phyloP scores from a whole-genome alignment of 2,113 vertebrate genomes.

The Burhinus oedicnemus region DNA sequence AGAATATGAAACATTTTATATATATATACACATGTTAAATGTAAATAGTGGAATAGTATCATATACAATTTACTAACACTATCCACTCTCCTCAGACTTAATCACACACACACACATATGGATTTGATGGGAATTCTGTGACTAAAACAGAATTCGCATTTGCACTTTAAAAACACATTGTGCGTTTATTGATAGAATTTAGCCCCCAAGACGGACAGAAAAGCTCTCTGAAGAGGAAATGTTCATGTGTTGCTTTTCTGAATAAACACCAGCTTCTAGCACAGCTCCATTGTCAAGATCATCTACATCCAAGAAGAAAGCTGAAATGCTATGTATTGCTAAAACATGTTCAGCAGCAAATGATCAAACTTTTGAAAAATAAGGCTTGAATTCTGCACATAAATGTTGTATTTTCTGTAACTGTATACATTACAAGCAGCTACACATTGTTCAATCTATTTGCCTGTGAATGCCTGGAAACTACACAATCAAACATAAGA shows the following conservation, averaged over 20 bases:
- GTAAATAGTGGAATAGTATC: neutral
- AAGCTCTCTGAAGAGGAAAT: neutral
- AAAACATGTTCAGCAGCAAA: neutral
- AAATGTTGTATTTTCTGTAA: neutral
- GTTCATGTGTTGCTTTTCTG: neutral
- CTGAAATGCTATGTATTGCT: neutral
- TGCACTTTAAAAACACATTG: neutral
- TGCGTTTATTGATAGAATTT: neutral
- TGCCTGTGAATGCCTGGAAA: neutral
- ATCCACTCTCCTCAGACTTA: neutral
- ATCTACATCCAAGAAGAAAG: neutral
- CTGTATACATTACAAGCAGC: neutral
- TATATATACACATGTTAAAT: neutral
- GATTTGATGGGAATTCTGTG: neutral
- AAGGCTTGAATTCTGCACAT: neutral
- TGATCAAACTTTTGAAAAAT: neutral
- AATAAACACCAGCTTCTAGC: neutral
- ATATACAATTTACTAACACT: neutral
- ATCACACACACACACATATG: neutral
- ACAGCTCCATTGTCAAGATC: neutral
- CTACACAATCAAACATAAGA: neutral
- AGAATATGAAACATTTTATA: neutral
- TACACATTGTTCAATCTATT: neutral
- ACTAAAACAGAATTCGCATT: neutral
- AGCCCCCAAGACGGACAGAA: neutral